Conservation (phyloP, 2,797 vertebrate genomes). For the Amblyraja radiata region DNA sequence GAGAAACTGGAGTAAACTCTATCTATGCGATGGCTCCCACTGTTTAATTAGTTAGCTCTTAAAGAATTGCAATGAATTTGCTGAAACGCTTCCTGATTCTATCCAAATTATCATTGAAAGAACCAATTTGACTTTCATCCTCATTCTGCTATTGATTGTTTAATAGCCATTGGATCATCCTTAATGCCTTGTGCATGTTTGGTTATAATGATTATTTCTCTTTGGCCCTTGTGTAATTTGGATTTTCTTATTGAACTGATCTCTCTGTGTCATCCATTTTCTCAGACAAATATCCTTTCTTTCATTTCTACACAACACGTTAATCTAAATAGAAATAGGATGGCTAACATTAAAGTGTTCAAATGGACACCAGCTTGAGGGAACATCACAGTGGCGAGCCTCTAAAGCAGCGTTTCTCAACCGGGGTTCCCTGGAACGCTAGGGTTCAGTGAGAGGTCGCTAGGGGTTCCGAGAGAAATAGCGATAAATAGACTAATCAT, state of each 20-base stretch:
- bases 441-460: too few species aligned
- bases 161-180: background rate
- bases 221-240: background rate
- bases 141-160: background rate
- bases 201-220: background rate
- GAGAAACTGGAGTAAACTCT: background rate
- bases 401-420: background rate
- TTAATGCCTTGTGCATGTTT: background rate
- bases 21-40: too few species aligned
- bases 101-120: background rate
- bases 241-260: background rate
- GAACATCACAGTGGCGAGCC: background rate
- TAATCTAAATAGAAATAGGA: background rate
- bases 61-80: slow-evolving; percentile 1
- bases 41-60: background rate
- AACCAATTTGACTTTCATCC: background rate
- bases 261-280: background rate
- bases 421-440: too few species aligned
- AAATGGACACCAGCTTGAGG: background rate
- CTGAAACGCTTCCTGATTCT: background rate
- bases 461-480: too few species aligned
- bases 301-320: background rate
- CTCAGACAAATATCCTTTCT: background rate
- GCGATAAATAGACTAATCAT: too few species aligned
- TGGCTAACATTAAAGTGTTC: background rate